Base-by-base conservation (phyloP, 1,140 invertebrate genomes). In the Orius insidiosus region DNA sequence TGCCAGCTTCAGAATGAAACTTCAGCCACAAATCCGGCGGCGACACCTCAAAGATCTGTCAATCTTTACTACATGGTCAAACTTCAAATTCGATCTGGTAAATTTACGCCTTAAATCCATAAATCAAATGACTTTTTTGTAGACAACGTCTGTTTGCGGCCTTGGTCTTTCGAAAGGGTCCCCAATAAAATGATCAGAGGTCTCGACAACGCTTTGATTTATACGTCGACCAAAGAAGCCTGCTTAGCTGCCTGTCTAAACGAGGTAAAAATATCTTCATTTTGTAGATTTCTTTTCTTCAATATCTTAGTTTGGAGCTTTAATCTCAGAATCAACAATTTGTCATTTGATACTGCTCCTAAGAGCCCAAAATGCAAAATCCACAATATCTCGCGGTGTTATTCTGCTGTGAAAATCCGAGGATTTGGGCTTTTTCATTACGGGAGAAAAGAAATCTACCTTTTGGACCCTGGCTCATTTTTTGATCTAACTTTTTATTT, bases 1-100 rank as follows among this genome's bases (percentile, higher is more conserved):
- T 94, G 89, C 60, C 76, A 89, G 59, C 68, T 94, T 49, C 86
- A 90, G 60, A 94, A 94, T 64, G 86, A 90, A 60, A 90, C 88
- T 0, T 74, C 81, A 45, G 84, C 87, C 2, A 78, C 78, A 53
- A 90, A 90, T 61, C 87, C 87, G 0, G 75, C 78, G 48, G 81
- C 82, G 5, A 70, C 73, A 33, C 81, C 88, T 4, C 72, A 80
- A 63, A 69, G 83, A 14, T 80, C 85, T 2, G 83, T 82, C 54
- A 90, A 87, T 61, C 85, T 86, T 68, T 94, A 93, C 62, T 94
- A 92, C 68, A 90, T 94, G 84, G 83, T 86, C 54, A 94, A 94
- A 65, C 66, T 92, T 54, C 80, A 88, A 67, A 72, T 94, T 53
- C 66, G 85, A 65, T 85, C 85, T 53, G 76, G 76, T 79, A 63